Conservation (phyloP, 2,113 vertebrate genomes). For the Gymnocephalus cernua region DNA sequence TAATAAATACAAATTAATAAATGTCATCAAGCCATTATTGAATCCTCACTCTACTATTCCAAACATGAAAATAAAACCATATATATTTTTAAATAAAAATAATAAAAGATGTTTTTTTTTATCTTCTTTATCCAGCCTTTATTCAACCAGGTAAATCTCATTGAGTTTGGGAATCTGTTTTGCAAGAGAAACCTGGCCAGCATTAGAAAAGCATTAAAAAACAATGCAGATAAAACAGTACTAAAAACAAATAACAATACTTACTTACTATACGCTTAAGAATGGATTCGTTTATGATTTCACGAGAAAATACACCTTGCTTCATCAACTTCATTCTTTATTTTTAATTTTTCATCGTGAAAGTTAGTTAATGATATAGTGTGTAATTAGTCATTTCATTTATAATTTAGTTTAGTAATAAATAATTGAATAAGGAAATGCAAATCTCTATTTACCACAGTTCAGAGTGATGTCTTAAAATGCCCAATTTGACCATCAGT, state of each 20-base stretch:
- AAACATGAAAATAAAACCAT: neutral
- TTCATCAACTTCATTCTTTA: neutral
- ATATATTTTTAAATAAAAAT: neutral
- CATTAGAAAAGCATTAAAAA: neutral
- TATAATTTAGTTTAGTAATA: neutral
- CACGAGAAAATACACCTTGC: neutral
- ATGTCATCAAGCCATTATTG: neutral
- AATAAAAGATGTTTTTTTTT: neutral
- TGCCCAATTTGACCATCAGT: neutral
- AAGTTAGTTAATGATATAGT: neutral
- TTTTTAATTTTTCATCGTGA: neutral
- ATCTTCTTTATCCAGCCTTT: neutral
- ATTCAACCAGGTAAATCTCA: neutral
- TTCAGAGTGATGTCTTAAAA: neutral
- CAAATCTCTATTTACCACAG: neutral
- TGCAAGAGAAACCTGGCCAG: no score
- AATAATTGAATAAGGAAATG: neutral
- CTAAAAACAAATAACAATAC: neutral
- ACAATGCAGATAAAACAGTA: neutral
- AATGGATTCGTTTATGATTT: neutral
- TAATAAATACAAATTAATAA: neutral
- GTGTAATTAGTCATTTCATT: conserved; percentile 5
- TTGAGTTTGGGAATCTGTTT: neutral
- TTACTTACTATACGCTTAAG: neutral
- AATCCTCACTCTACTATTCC: neutral